Evolutionary conservation across 2,797 vertebrate species (phyloP), one percentile per base, ranked within the genome.

Genomic region (Champsocephalus esox): DNA sequence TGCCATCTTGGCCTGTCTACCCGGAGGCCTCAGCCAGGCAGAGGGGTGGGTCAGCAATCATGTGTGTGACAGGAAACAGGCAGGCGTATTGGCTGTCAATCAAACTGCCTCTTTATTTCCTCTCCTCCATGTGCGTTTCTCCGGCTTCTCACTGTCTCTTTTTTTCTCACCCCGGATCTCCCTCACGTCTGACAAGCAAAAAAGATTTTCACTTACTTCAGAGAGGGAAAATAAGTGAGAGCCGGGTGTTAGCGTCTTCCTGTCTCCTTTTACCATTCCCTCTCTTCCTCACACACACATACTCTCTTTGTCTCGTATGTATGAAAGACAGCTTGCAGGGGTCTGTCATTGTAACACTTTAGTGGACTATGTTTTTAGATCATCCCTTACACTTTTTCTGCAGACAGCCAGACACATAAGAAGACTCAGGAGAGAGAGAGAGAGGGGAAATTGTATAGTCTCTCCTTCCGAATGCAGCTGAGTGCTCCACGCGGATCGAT

Each of bases 401-500:
- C 73, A 85, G 87, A 89, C 82, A 83, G 64, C 69, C 75, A 79
- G 87, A 85, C 86, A 81, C 78, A 56, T 54, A 79, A 75, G 77
- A 82, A 69, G 84, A 81, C 65, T 28, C 1, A 48, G 58, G 68
- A 66, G 41, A 65, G 32, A 56, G 50, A 58, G 50, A 58, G 54
- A 48, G 3, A 28, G 61, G 69, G 67, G 51, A 72, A 81, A 76
- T 77, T 46, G 66, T 64, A 19, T 43, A 24, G 16, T 79, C 70
- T 63, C 46, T 68, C 62, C 77, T 70, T 85, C 87, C 80, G 77
- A 83, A 86, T 72, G 73, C 88, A 83, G 84, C 83, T 70, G 89
- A 90, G 84, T 81, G 80, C 81, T 87, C 84, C 83, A 77, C 80
- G 73, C 56, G 76, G 91, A 93, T 94, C 93, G 77, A 94, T 94